Conservation (phyloP, 2,797 vertebrate genomes). For the Manis javanica region DNA sequence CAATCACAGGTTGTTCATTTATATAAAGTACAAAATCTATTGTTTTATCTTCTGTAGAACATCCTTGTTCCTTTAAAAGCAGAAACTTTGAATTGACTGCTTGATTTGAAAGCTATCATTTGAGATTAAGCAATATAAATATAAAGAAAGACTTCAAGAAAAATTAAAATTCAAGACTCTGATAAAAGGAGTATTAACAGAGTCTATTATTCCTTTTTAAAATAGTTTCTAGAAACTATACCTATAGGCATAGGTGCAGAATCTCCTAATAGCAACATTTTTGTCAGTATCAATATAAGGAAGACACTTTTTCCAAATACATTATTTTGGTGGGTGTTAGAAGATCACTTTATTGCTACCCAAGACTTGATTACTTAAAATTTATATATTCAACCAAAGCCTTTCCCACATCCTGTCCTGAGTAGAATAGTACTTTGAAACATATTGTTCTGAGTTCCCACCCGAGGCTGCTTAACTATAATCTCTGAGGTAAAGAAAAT, state of each 20-base stretch:
- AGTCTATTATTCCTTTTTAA: neutral
- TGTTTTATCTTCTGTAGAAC: neutral
- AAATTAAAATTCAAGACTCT: neutral
- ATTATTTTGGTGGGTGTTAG: neutral
- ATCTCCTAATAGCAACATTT: neutral
- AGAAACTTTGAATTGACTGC: neutral
- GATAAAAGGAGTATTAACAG: neutral
- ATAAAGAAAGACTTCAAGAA: neutral
- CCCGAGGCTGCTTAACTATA: neutral
- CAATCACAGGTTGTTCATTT: neutral
- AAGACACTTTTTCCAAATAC: neutral
- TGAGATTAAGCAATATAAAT: constrained; percentile 13
- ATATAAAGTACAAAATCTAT: neutral
- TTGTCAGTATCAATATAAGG: neutral
- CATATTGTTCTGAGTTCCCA: neutral
- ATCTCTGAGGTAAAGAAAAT: neutral
- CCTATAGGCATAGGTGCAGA: neutral
- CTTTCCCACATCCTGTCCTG: neutral
- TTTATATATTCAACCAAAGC: neutral
- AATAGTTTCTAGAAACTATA: neutral
- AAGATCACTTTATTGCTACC: neutral
- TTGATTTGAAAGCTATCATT: neutral
- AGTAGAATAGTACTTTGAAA: neutral
- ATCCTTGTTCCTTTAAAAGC: neutral
- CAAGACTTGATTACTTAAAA: neutral